phyloP scores from a whole-genome alignment of 2,113 vertebrate species.

The Mesitornis unicolor region DNA sequence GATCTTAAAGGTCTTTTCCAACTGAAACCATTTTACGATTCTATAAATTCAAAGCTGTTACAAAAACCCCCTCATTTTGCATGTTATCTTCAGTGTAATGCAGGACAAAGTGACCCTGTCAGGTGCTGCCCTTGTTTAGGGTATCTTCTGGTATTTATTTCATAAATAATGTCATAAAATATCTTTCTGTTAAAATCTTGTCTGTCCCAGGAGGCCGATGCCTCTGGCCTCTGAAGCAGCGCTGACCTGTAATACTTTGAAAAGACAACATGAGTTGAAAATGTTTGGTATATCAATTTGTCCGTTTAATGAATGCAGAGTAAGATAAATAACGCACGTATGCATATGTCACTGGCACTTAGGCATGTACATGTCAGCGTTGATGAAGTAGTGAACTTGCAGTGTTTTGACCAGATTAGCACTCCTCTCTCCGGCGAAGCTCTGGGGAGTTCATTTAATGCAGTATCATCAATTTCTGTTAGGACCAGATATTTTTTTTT shows the following conservation, averaged over 20 bases:
- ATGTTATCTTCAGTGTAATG: background rate
- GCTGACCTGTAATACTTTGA: background rate
- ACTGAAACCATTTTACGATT: too few species aligned
- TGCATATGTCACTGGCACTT: constrained; percentile 37
- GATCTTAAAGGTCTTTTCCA: too few species aligned
- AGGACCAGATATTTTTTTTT: background rate
- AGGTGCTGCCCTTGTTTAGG: background rate
- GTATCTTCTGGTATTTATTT: background rate
- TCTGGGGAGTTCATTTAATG: background rate
- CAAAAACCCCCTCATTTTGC: background rate
- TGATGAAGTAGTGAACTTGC: constrained; percentile 7
- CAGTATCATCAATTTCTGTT: background rate
- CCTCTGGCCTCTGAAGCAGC: background rate
- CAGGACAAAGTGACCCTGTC: background rate
- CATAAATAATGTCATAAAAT: background rate
- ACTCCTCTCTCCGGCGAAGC: background rate
- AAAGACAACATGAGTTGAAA: background rate
- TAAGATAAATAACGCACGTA: constrained; percentile 34
- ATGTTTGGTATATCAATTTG: constrained; percentile 39
- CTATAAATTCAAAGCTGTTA: background rate
- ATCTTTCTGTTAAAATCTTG: background rate
- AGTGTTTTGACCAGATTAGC: background rate
- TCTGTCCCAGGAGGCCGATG: fast-evolving
- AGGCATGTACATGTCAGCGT: constrained; percentile 8
- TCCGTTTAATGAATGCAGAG: constrained; percentile 34